phyloP scores from a whole-genome alignment of 2,113 vertebrate species.

The Madoqua kirkii region DNA sequence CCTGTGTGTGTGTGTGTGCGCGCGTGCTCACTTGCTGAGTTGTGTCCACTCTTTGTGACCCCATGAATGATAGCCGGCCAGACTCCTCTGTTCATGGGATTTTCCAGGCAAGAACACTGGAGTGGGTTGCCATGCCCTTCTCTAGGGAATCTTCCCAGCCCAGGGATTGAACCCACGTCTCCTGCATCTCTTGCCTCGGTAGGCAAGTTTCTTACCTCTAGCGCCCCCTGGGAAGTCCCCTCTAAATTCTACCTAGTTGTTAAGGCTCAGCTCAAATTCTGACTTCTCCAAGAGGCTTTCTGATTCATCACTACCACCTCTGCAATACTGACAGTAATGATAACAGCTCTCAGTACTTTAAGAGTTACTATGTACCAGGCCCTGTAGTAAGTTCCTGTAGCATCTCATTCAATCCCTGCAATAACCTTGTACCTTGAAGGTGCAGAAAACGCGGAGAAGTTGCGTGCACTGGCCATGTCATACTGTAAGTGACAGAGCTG shows the following conservation, averaged over 20 bases:
- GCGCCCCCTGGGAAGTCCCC: neutral
- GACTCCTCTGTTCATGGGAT: neutral
- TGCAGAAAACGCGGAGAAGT: neutral
- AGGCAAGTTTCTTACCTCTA: neutral
- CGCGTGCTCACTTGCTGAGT: accelerated
- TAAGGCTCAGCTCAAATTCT: neutral
- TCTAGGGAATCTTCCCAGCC: neutral
- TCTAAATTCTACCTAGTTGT: neutral
- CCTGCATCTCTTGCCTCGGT: neutral
- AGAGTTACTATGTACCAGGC: neutral
- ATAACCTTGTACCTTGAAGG: neutral
- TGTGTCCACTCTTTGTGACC: neutral
- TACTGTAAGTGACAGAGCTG: neutral
- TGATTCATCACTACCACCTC: neutral
- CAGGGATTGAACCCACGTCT: neutral
- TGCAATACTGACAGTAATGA: neutral
- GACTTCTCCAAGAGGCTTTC: neutral
- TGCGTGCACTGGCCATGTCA: neutral
- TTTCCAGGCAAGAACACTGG: neutral
- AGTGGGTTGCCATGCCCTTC: neutral
- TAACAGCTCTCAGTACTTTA: neutral
- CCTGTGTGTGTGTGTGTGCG: neutral
- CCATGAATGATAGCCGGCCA: neutral
- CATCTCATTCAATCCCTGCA: neutral
- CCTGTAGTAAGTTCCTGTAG: neutral